These are phyloP conservation scores for Dissostichus mawsoni DNA, from an alignment of 2,113 vertebrate species.

Conservation along the genomic window DNA sequence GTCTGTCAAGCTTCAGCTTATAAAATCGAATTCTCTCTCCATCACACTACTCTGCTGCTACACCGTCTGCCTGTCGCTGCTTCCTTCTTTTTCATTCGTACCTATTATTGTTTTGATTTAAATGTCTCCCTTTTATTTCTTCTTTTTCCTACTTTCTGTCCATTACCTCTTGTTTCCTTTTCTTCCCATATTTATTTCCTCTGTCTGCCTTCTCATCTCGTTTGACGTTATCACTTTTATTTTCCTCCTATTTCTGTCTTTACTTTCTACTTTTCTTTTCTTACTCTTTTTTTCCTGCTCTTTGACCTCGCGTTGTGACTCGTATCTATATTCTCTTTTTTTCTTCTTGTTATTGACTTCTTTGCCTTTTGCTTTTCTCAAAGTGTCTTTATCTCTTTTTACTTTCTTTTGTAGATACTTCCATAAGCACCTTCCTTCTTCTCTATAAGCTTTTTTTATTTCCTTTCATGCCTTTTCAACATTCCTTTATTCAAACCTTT, in stretches of 20 bases:
- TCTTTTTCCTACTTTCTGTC: neutral
- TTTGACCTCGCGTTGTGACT: too few species aligned
- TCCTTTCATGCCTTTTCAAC: neutral
- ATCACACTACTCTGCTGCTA: constrained; percentile 12
- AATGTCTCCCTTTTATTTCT: neutral
- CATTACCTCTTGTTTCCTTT: too few species aligned
- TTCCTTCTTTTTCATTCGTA: neutral
- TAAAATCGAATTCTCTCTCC: constrained; percentile 32
- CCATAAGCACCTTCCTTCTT: neutral
- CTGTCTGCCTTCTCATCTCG: neutral
- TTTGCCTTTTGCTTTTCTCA: neutral
- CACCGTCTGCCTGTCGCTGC: neutral
- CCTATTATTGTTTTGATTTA: neutral
- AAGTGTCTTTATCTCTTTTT: neutral
- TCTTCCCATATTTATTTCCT: neutral
- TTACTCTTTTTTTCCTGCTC: neutral
- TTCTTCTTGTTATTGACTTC: neutral
- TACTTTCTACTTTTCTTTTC: neutral
- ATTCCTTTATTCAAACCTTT: neutral
- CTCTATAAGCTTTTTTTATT: neutral
- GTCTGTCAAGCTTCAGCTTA: constrained; percentile 7
- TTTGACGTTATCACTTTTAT: neutral
- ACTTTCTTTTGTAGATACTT: neutral
- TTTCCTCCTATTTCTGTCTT: neutral
- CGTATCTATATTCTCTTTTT: neutral